Percentiles rank a stretch among this genome's conserved stretches.
Evolutionary conservation across 2,888 invertebrate genomes (phyloP).

Genomic region (Ceramica pisi): DNA sequence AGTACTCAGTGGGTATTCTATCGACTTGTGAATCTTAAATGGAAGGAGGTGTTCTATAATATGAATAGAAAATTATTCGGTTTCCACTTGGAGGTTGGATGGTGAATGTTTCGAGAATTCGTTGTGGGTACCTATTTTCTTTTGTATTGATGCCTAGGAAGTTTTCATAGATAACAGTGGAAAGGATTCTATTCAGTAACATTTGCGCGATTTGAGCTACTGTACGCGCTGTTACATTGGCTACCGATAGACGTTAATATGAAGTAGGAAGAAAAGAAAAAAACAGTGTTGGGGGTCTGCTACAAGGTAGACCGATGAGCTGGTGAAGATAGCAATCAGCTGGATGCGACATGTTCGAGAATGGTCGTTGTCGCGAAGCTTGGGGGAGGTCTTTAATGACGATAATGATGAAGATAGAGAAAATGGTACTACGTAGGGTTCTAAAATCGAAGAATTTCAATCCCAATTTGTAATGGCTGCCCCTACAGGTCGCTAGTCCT

Average conservation of each 20-base stretch:
- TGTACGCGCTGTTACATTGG: not conserved
- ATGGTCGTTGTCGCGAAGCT: too few species aligned
- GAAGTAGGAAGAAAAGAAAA: too few species aligned
- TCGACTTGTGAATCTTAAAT: slow-evolving; percentile 58
- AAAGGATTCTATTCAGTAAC: not conserved
- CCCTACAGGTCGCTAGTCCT: too few species aligned
- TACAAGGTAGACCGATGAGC: too few species aligned
- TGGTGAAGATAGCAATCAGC: too few species aligned
- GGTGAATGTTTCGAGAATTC: slow-evolving; percentile 23
- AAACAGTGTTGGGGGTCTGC: too few species aligned
- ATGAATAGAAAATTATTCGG: slow-evolving; percentile 43
- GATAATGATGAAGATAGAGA: too few species aligned
- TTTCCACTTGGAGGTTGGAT: not conserved
- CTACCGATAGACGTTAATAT: not conserved
- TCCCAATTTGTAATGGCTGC: too few species aligned
- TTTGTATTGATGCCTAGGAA: not conserved
- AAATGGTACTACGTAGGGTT: too few species aligned
- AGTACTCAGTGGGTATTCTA: slow-evolving; percentile 44
- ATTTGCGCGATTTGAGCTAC: not conserved
- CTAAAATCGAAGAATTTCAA: too few species aligned
- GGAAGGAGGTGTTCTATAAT: slow-evolving; percentile 24
- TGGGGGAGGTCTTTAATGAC: too few species aligned
- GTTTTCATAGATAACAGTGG: not conserved
- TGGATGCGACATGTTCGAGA: too few species aligned
- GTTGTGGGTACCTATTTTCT: not conserved